phyloP scores from a whole-genome alignment of 2,888 invertebrate species.

The Drosophila merina region DNA sequence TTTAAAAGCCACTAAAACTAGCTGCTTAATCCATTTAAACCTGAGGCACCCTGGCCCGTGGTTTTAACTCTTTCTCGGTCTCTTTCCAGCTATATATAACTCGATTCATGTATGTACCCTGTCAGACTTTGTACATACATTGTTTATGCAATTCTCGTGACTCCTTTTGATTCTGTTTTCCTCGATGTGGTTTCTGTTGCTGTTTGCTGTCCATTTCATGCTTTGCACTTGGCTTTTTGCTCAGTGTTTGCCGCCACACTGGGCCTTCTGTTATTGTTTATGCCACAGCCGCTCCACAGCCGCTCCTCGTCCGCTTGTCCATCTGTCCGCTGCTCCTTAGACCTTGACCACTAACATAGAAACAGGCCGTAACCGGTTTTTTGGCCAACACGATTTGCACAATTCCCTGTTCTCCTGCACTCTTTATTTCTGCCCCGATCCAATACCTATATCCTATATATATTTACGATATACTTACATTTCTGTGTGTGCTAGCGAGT shows the following conservation, averaged over 20 bases:
- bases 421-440: not conserved
- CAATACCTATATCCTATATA: conserved; percentile 9
- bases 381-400: conserved; percentile 36
- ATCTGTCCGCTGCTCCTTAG: conserved; percentile 81
- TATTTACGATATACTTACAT: not conserved
- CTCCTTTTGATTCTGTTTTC: conserved; percentile 46
- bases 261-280: conserved; percentile 64
- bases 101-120: conserved; percentile 15
- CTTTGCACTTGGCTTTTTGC: conserved; percentile 46
- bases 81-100: conserved; percentile 13
- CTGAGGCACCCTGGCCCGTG: conserved; percentile 49
- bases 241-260: conserved; percentile 24
- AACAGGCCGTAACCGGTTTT: conserved; percentile 49
- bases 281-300: conserved; percentile 45
- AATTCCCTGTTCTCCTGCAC: conserved; percentile 20
- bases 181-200: conserved; percentile 41
- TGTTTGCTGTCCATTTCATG: conserved; percentile 46
- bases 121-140: conserved; percentile 33
- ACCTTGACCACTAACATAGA: conserved; percentile 84
- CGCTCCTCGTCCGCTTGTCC: conserved; percentile 36
- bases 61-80: conserved; percentile 6
- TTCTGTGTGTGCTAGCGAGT: not conserved
- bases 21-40: not conserved
- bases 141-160: conserved; percentile 67
- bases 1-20: not conserved